Percentiles rank a stretch among this genome's conserved stretches.
phyloP scores from a whole-genome alignment of 2,113 vertebrate genomes.

The Gorsachius goisagi region DNA sequence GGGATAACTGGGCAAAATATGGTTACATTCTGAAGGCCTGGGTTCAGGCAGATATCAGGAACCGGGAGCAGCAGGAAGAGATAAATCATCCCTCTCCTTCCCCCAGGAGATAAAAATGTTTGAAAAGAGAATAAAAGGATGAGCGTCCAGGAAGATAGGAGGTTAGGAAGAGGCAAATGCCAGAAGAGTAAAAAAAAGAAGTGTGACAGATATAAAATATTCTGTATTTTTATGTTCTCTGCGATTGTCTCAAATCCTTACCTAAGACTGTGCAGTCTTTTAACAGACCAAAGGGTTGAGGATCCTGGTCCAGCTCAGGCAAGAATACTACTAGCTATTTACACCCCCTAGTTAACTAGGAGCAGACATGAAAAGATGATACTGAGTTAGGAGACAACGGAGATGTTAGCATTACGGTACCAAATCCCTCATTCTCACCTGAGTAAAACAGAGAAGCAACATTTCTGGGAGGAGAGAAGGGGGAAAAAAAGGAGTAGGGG shows the following conservation, averaged over 20 bases:
- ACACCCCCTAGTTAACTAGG: background rate
- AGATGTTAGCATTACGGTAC: background rate
- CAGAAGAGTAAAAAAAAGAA: background rate
- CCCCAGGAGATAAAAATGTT: background rate
- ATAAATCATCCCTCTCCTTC: constrained; percentile 19
- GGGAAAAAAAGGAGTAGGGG: background rate
- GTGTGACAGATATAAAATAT: background rate
- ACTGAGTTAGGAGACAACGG: background rate
- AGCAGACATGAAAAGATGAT: background rate
- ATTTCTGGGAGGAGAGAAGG: background rate
- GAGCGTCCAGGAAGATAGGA: background rate
- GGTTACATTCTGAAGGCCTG: background rate
- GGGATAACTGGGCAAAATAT: background rate
- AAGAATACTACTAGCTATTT: background rate
- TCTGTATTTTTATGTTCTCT: background rate
- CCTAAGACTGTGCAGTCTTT: background rate
- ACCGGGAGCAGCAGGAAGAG: constrained; percentile 17
- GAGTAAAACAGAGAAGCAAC: background rate
- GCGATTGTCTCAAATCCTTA: background rate
- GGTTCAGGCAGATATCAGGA: constrained; percentile 4
- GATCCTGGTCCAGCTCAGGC: background rate
- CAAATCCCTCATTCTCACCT: background rate
- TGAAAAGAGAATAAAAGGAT: constrained; percentile 23
- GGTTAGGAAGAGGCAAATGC: background rate
- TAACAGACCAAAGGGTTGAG: background rate